Base-by-base conservation (phyloP, 2,797 vertebrate genomes). In the Argentina silus region DNA sequence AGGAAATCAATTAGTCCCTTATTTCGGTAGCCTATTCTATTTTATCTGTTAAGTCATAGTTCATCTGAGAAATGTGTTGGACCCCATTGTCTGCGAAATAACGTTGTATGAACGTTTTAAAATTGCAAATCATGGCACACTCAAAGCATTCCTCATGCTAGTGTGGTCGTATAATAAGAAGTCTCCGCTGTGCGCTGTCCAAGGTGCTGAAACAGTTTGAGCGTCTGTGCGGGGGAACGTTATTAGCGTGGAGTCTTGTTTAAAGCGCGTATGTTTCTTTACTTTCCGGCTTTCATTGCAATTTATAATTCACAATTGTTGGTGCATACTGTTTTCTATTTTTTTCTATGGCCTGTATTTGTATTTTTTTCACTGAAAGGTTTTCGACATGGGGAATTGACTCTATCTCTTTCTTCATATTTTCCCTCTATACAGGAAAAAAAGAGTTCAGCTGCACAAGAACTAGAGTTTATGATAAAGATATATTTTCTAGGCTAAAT, bases 171-270 rank as follows among this genome's bases (percentile, higher is more conserved):
- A 42, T 6, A 19, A 55, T 17, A 55, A 17, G n/a, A 23, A 3
- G 19, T 15, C 21, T 2, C 19, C 21, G 50, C 42, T 11, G 69
- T 43, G 70, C 68, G 85, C 90, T 92, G 81, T 91, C 91, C 88
- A 6, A 7, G 89, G 90, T 93, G 69, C 90, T 91, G 85, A 86
- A 88, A 80, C 27, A 43, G 48, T 21, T 12, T 2, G 15, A 0
- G 15, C 27, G 8, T 8, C 27, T 63, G 27, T 36, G n/a, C 42
- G 42, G 7, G 42, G n/a, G n/a, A 27, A 27, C 56, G 21, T 59
- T 21, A 11, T 59, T 27, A 12, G 61, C 36, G 4, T 42, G 17
- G 10, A 12, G 9, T 19, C 44, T 11, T 7, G 17, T 47, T 47
- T 65, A 47, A 65, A 4, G 14, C 6, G 42, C 5, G 7, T 43